These are phyloP conservation scores for Rafetus swinhoei DNA, from an alignment of 2,113 vertebrate species.

Conservation along the genomic window DNA sequence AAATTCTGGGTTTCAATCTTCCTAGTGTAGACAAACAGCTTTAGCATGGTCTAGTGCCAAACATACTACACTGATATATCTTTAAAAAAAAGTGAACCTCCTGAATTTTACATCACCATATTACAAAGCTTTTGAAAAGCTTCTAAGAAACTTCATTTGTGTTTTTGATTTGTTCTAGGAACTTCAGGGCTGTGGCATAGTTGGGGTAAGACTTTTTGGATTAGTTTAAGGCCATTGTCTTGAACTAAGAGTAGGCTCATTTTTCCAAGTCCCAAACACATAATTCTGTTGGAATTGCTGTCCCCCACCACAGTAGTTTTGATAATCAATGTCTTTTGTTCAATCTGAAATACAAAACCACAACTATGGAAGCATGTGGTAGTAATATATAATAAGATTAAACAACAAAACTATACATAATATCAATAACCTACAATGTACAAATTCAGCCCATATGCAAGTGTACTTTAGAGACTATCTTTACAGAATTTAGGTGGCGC, in stretches of 20 bases:
- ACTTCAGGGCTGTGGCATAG: background rate
- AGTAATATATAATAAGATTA: fast-evolving
- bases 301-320: background rate
- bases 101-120: background rate
- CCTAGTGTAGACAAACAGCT: background rate
- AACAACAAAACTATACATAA: fast-evolving
- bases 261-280: background rate
- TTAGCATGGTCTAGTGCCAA: background rate
- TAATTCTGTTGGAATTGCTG: background rate
- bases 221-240: background rate
- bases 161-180: background rate
- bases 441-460: background rate
- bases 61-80: background rate
- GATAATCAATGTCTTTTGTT: background rate
- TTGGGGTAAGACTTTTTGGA: background rate
- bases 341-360: background rate
- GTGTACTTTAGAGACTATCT: background rate
- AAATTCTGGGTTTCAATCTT: background rate
- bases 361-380: background rate
- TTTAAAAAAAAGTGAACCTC: background rate
- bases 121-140: background rate
- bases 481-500: background rate
- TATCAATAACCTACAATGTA: background rate
- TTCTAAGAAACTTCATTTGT: background rate
- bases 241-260: background rate